Percentiles rank a stretch among this genome's conserved stretches.
Conservation (phyloP, 2,797 vertebrate genomes). For the Sebastes reedi region DNA sequence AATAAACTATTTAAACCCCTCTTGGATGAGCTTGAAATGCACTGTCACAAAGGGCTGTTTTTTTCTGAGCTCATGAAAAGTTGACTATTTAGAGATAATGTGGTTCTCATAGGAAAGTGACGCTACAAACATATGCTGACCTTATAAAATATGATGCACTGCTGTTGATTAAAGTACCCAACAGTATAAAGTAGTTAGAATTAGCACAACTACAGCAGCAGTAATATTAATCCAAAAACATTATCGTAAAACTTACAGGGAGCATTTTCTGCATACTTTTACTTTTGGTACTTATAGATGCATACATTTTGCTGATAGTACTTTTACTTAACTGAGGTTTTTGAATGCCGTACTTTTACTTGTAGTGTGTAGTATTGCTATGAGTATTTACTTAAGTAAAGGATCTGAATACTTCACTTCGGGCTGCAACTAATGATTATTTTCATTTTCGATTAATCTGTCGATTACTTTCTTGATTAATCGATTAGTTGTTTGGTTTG, state of each 20-base stretch:
- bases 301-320: fast-evolving
- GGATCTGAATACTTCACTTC: no score
- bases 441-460: no score
- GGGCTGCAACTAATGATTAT: no score
- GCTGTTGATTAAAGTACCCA: neutral
- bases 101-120: neutral
- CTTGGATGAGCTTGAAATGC: neutral
- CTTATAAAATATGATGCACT: neutral
- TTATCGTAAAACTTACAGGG: neutral
- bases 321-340: neutral
- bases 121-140: neutral
- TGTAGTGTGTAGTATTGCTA: neutral
- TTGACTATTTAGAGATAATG: neutral
- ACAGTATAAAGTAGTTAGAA: neutral
- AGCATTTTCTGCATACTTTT: neutral
- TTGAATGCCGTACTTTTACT: neutral
- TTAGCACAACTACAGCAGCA: neutral
- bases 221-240: neutral
- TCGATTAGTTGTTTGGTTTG: no score
- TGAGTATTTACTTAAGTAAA: neutral
- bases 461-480: no score
- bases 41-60: neutral
- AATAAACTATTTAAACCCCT: neutral
- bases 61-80: neutral
- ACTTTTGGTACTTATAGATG: neutral